Conservation (phyloP, 1,140 invertebrate genomes). For the Ganaspis sp. region DNA sequence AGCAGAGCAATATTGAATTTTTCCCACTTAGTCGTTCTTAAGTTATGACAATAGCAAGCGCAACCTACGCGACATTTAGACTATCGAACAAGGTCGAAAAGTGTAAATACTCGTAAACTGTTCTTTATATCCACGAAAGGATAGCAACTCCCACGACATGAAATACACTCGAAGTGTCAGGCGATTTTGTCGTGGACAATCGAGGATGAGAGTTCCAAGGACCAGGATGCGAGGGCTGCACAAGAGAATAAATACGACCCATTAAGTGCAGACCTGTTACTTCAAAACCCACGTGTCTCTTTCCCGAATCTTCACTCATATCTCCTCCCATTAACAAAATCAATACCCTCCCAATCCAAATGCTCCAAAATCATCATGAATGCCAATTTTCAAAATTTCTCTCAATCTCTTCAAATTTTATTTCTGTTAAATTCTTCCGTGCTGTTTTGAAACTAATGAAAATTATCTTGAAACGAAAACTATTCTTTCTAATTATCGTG, state of each 20-base stretch:
- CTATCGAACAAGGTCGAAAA: slow-evolving; percentile 65
- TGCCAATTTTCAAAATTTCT: no score
- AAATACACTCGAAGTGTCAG: slow-evolving; percentile 47
- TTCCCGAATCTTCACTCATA: not conserved
- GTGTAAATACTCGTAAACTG: slow-evolving; percentile 62
- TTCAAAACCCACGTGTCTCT: not conserved
- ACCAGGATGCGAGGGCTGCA: slow-evolving; percentile 51
- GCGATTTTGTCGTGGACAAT: slow-evolving; percentile 51
- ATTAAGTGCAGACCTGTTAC: slow-evolving; percentile 8
- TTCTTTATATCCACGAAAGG: slow-evolving; percentile 66
- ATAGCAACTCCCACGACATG: slow-evolving; percentile 64
- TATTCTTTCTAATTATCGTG: no score
- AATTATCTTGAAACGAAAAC: no score
- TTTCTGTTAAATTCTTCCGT: no score
- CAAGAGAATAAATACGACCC: slow-evolving; percentile 34
- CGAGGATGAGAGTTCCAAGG: slow-evolving; percentile 47
- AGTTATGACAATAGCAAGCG: not conserved
- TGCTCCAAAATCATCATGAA: no score
- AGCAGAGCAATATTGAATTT: no score
- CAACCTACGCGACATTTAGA: slow-evolving; percentile 54
- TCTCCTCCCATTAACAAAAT: no score
- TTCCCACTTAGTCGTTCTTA: not conserved
- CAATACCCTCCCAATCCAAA: no score
- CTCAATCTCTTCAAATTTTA: no score
- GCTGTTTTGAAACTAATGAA: no score